Evolutionary conservation across 64 coral and sea anemone species (phyloP), one percentile per base, ranked within the genome.

Genomic region (Catalaphyllia jardinei): DNA sequence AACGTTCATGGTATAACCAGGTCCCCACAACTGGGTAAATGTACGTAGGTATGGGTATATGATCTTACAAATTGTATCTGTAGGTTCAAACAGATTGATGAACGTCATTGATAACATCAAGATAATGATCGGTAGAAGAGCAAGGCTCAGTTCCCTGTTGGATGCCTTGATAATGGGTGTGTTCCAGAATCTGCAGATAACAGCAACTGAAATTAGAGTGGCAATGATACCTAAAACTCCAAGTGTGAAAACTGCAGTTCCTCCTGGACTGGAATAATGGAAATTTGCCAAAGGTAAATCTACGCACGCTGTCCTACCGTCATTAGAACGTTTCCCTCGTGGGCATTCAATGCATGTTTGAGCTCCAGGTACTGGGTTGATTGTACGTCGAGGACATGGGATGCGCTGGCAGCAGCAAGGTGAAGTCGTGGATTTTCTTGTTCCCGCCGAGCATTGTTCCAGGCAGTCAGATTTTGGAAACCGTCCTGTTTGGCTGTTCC

Each of bases 141-240:
- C 17, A 52, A 73, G 77, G 5, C 89, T 88, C 20, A 95, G 22
- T 29, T 92, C 90, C 60, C 86, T 75, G 42, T 95, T 95, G 31
- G 94, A 87, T 10, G 94, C 94, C 52, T 78, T 92, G 17, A 92
- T 86, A 52, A 95, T 92, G n/a, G 94, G 94, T 9, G 90, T 92
- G 65, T 87, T 88, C 52, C 87, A 89, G 24, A 67, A 62, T 20
- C 67, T 80, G 22, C 89, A 83, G 65, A 95, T 86, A 1, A 95
- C 77, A 25, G 79, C 62, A 28, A 81, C 87, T 5, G 87, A 27
- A 79, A 79, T 87, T 10, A 86, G 0, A 0, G 94, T 77, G 52
- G 62, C 39, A 20, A 71, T n/a, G 7, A 95, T 39, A 20, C 94
- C 94, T 38, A 89, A 27, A 55, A 20, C 33, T 29, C 79, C 76